Base-by-base conservation (phyloP, 2,888 invertebrate genomes). In the Thelaira solivaga region DNA sequence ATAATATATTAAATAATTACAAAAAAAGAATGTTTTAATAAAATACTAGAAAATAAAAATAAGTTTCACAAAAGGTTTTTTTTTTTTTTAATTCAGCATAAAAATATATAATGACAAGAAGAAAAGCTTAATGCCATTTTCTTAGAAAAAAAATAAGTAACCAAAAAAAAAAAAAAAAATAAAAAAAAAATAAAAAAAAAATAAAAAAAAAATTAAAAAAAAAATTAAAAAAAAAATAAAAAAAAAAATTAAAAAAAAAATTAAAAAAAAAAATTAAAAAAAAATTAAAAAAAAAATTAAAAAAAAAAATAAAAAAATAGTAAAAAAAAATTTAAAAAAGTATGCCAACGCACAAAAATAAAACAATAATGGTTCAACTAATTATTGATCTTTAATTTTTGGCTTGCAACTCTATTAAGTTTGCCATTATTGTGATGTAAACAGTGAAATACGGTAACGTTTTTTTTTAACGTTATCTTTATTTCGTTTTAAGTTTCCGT, bases 181-280 rank as follows among this genome's bases (percentile, higher is more conserved):
- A 49, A 47, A 53, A 53, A 29, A 16, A 26, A 75, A 31, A 43
- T 55, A 34, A 2, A 18, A 59, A 36, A 45, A 24, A 16, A 41
- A 7, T 24, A 41, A 4, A 10, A 20, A 47, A 36, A 69, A 43
- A 20, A 4, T 10, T 7, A 36, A 31, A 2, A 10, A 24, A 31
- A 5, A 45, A n/a, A n/a, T n/a, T n/a, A n/a, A n/a, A n/a, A n/a
- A n/a, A n/a, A n/a, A n/a, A n/a, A n/a, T n/a, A 64, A 18, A 39
- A 36, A 64, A 2, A 13, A 6, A 11, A 16, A 22, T 3, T n/a
- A n/a, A n/a, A n/a, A 43, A 59, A 18, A 29, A 43, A 13, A 49
- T 0, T 39, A 41, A 69, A 34, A 45, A 76, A 72, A 47, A 61
- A 77, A 79, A 65, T 61, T 80, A 80, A 76, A 55, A 16, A 51